These are phyloP conservation scores for Tetrax tetrax DNA, from an alignment of 2,113 vertebrate genomes.

Conservation along the genomic window DNA sequence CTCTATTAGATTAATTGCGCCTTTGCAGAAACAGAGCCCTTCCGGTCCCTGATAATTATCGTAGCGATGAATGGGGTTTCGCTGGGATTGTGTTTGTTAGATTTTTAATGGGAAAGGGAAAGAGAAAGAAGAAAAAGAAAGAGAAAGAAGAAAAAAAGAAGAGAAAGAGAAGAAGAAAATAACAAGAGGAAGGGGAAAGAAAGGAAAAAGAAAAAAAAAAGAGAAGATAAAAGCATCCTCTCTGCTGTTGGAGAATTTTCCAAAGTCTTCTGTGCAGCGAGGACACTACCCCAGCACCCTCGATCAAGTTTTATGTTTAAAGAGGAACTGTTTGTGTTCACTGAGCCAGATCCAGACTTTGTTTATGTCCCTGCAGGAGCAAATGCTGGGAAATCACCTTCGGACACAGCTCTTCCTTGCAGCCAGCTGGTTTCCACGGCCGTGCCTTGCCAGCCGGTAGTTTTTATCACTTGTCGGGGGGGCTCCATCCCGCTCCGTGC, in stretches of 20 bases:
- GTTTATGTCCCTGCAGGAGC: neutral
- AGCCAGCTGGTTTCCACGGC: rapidly evolving
- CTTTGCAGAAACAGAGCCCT: neutral
- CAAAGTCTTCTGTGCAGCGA: neutral
- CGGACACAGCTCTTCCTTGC: rapidly evolving
- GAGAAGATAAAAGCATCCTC: neutral
- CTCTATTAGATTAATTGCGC: neutral
- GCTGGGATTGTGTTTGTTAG: neutral
- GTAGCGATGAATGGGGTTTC: neutral
- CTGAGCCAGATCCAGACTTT: neutral
- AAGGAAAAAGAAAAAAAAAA: too few species aligned
- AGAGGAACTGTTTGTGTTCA: neutral
- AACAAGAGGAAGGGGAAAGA: too few species aligned
- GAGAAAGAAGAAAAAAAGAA: too few species aligned
- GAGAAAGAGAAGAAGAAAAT: too few species aligned
- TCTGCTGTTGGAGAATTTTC: neutral
- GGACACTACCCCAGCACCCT: neutral
- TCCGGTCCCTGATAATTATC: neutral
- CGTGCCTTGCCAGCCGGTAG: neutral
- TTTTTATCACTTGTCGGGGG: neutral
- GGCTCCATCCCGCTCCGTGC: too few species aligned
- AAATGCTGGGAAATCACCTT: neutral
- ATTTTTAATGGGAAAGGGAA: neutral
- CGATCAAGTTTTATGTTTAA: neutral
- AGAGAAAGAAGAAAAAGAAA: too few species aligned